phyloP scores from a whole-genome alignment of 2,888 invertebrate species.

The Oscheius myriophilus region DNA sequence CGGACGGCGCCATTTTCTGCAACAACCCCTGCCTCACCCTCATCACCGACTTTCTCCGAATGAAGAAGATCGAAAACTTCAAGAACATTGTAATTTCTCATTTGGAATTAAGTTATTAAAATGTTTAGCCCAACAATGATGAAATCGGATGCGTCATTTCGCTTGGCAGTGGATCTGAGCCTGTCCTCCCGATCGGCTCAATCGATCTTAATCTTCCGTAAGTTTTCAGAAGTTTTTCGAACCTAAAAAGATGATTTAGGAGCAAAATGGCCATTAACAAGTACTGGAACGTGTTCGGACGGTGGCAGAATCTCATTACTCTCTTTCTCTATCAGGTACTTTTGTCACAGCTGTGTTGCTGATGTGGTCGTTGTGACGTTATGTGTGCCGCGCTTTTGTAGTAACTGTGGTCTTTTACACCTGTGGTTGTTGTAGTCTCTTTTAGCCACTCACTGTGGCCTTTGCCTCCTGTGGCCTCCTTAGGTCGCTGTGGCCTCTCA shows the following conservation, averaged over 20 bases:
- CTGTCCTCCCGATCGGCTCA: conserved; percentile 68
- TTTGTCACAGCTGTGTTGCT: too few relatives aligned
- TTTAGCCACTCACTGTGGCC: too few relatives aligned
- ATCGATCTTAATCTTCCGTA: conserved; percentile 40
- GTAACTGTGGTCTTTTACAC: too few relatives aligned
- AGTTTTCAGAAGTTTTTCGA: too few relatives aligned
- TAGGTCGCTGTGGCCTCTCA: too few relatives aligned
- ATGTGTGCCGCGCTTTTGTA: too few relatives aligned
- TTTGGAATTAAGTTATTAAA: background rate
- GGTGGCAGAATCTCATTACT: conserved; percentile 83
- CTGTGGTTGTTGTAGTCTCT: too few relatives aligned
- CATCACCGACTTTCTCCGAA: conserved; percentile 42
- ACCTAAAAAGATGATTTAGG: too few relatives aligned
- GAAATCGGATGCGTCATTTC: conserved; percentile 82
- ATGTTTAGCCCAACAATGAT: conserved; percentile 34
- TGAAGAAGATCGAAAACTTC: conserved; percentile 48
- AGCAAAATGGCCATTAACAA: conserved; percentile 3
- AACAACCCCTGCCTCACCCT: conserved; percentile 49
- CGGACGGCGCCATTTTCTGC: conserved; percentile 50
- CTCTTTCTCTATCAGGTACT: conserved; percentile 82
- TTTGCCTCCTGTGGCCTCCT: too few relatives aligned
- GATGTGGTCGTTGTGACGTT: too few relatives aligned
- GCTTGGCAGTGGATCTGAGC: conserved; percentile 78
- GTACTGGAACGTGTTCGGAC: conserved; percentile 12
- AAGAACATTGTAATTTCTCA: conserved; percentile 29